Conservation (phyloP, 1,140 invertebrate species). For the Neotoxoptera formosana region DNA sequence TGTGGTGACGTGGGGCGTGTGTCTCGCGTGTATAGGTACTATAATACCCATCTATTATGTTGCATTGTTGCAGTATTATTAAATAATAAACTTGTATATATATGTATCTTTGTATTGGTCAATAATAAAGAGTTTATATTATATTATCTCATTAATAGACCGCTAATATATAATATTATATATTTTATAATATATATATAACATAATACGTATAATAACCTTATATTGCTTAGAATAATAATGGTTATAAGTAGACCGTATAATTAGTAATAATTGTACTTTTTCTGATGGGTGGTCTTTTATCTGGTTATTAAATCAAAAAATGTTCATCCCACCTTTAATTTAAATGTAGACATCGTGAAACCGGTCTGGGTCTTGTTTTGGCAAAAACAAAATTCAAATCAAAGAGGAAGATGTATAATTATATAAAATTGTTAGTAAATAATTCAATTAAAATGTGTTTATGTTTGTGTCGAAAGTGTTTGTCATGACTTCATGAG, state of each 20-base stretch:
- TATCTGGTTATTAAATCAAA: background rate
- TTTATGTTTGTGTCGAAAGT: background rate
- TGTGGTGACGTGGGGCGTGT: background rate
- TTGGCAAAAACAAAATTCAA: background rate
- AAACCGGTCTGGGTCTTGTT: background rate
- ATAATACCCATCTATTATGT: background rate
- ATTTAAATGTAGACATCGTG: background rate
- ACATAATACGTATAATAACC: background rate
- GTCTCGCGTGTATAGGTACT: background rate
- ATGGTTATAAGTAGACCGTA: background rate
- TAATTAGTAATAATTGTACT: background rate
- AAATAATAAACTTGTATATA: background rate
- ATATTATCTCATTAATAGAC: background rate
- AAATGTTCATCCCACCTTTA: background rate
- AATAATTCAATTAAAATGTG: background rate
- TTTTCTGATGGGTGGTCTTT: background rate
- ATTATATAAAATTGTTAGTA: background rate
- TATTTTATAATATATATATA: background rate
- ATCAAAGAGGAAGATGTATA: background rate
- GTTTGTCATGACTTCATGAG: background rate
- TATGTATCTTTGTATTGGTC: background rate
- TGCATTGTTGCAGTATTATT: background rate
- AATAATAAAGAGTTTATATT: slow-evolving; percentile 18
- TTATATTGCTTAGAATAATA: background rate
- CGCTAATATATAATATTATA: background rate